phyloP scores from a whole-genome alignment of 2,797 vertebrate species.

The Intellagama lesueurii region DNA sequence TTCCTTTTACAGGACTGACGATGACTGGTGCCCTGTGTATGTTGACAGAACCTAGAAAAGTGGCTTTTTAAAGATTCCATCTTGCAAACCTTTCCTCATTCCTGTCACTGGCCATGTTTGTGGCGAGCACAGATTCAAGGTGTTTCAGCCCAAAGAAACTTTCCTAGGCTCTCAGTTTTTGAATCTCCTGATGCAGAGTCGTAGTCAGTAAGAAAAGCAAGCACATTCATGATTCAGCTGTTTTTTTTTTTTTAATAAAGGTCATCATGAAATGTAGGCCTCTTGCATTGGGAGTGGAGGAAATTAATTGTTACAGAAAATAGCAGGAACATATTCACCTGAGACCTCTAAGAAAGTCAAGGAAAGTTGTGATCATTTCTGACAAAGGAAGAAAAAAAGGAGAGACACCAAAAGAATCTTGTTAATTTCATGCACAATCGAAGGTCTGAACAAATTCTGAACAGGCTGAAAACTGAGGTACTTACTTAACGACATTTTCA shows the following conservation, averaged over 20 bases:
- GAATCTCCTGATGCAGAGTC: neutral
- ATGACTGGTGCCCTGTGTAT: too few relatives aligned
- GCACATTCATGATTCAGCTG: neutral
- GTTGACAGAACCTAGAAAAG: too few relatives aligned
- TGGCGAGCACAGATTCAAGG: too few relatives aligned
- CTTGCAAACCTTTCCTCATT: too few relatives aligned
- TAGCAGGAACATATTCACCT: neutral
- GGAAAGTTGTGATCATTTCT: neutral
- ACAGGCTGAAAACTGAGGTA: neutral
- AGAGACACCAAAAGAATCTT: neutral
- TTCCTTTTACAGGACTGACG: too few relatives aligned
- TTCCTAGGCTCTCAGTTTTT: neutral
- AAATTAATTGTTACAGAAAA: slow-evolving; percentile 15
- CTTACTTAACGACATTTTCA: too few relatives aligned
- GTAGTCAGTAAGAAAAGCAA: neutral
- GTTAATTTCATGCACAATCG: neutral
- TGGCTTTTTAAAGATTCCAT: too few relatives aligned
- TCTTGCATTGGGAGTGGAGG: neutral
- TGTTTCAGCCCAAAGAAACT: too few relatives aligned
- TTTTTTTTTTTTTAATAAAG: neutral
- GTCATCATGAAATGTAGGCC: slow-evolving; percentile 12
- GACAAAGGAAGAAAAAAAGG: too few relatives aligned
- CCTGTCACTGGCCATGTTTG: too few relatives aligned
- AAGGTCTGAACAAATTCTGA: neutral
- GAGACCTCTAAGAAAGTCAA: neutral